A percentile compares a stretch with the other conserved stretches of the same genome.
phyloP scores from a whole-genome alignment of 1,140 invertebrate genomes.

The Tribolium castaneum region DNA sequence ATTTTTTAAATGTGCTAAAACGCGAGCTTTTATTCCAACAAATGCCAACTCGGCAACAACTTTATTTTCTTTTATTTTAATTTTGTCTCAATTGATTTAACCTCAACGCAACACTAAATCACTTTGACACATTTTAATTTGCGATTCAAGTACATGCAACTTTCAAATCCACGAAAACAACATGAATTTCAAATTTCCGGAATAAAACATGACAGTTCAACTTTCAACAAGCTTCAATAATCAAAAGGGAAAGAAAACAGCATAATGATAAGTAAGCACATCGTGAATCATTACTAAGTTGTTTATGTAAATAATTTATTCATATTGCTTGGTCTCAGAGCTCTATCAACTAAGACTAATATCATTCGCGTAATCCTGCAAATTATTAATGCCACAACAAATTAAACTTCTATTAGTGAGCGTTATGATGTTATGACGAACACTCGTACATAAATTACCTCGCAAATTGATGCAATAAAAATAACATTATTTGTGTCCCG shows the following conservation, averaged over 20 bases:
- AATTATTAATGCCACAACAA: slow-evolving; percentile 21
- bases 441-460: not conserved
- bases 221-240: slow-evolving; percentile 8
- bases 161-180: slow-evolving; percentile 2
- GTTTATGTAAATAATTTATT: slow-evolving; percentile 39
- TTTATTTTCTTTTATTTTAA: not conserved
- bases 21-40: slow-evolving; percentile 8
- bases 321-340: not conserved
- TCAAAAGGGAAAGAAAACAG: slow-evolving; percentile 2
- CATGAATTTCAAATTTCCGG: not conserved
- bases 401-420: slow-evolving; percentile 5
- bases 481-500: not conserved
- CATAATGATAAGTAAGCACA: slow-evolving; percentile 25
- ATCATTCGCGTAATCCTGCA: slow-evolving; percentile 21
- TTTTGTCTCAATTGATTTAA: not conserved
- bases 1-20: slow-evolving; percentile 21
- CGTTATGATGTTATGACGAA: not conserved
- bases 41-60: slow-evolving; percentile 1
- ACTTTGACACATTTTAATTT: slow-evolving; percentile 36
- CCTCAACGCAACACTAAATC: not conserved
- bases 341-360: slow-evolving; percentile 5
- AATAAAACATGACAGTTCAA: not conserved
- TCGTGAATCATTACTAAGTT: slow-evolving; percentile 32
- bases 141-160: not conserved
- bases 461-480: not conserved